Conservation (phyloP, 2,797 vertebrate species). For the Enteromius paludinosus region DNA sequence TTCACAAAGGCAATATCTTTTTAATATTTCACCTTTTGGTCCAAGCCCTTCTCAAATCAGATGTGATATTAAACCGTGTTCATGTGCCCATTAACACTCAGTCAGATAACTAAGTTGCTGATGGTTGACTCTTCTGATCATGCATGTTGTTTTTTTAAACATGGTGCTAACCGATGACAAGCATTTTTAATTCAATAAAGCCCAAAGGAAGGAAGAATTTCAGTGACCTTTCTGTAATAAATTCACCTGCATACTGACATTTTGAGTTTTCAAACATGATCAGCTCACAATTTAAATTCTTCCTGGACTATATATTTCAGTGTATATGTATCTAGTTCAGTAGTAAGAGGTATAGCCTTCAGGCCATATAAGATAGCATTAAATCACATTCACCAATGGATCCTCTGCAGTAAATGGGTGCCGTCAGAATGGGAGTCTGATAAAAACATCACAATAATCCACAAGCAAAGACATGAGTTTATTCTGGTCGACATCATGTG, state of each 20-base stretch:
- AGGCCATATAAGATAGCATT: neutral
- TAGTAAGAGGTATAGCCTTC: neutral
- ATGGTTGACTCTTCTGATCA: conserved; percentile 23
- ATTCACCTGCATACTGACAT: neutral
- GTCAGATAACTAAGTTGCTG: neutral
- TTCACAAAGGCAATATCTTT: neutral
- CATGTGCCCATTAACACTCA: neutral
- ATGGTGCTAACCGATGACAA: conserved; percentile 49
- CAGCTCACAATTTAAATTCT: neutral
- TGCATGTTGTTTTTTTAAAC: conserved; percentile 43
- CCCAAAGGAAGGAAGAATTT: conserved; percentile 10
- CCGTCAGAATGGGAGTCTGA: neutral
- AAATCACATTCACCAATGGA: neutral
- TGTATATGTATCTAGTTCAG: neutral
- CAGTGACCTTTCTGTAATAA: conserved; percentile 11
- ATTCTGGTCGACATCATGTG: neutral
- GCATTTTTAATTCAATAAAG: conserved; percentile 36
- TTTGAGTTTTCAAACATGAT: neutral
- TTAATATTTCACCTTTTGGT: neutral
- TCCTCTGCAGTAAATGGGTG: neutral
- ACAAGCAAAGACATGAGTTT: neutral
- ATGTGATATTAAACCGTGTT: conserved; percentile 10
- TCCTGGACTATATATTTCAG: neutral
- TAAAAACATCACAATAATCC: neutral
- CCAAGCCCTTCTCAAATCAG: neutral